Conservation (phyloP, 1,140 invertebrate genomes). For the Diuraphis noxia region DNA sequence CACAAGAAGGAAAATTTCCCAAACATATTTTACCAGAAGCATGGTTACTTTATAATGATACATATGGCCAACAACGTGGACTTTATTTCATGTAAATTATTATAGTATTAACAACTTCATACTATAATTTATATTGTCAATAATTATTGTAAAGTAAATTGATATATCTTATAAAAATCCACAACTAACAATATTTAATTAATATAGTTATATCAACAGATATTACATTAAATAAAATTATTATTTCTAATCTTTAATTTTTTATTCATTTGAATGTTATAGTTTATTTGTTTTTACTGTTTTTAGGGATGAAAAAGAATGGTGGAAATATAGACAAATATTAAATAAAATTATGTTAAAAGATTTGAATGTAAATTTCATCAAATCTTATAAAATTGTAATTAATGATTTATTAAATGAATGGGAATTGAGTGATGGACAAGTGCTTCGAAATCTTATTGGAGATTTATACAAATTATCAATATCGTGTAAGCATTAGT, state of each 20-base stretch:
- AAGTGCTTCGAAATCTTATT: slow-evolving; percentile 64
- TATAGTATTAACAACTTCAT: neutral
- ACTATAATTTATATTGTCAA: neutral
- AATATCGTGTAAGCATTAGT: slow-evolving; percentile 67
- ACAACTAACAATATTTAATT: neutral
- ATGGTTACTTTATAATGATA: slow-evolving; percentile 78
- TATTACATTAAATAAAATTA: neutral
- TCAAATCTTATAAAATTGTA: slow-evolving; percentile 17
- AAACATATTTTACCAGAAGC: slow-evolving; percentile 78
- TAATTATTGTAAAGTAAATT: neutral
- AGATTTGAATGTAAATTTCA: slow-evolving; percentile 60
- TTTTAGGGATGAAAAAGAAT: slow-evolving; percentile 75
- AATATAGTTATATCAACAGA: neutral
- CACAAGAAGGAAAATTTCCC: slow-evolving; percentile 77
- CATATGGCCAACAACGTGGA: slow-evolving; percentile 72
- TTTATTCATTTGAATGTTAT: neutral
- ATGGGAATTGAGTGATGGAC: slow-evolving; percentile 16
- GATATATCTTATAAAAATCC: neutral
- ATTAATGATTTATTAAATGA: slow-evolving; percentile 51
- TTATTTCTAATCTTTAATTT: neutral
- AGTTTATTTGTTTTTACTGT: slow-evolving; percentile 58
- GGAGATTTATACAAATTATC: slow-evolving; percentile 75
- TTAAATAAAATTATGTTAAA: slow-evolving; percentile 75
- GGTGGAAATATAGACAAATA: slow-evolving; percentile 70
- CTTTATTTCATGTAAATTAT: slow-evolving; percentile 79